Evolutionary conservation across 2,113 vertebrate species (phyloP).

Genomic region (Alectura lathami): DNA sequence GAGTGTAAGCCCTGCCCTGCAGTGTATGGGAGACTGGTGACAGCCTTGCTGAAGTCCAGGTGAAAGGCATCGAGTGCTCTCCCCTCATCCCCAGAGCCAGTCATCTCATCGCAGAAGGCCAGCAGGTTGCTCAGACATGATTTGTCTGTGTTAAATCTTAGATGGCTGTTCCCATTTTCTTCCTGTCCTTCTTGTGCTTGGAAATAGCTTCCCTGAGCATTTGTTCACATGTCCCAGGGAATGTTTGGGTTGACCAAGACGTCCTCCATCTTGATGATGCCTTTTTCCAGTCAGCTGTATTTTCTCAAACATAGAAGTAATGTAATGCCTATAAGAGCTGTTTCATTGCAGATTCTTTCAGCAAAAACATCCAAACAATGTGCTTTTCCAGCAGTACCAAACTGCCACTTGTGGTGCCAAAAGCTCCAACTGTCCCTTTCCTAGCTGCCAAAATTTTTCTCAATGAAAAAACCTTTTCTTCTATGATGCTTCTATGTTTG

Average conservation of each 20-base stretch:
- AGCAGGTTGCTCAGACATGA: not conserved
- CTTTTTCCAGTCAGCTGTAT: slow-evolving; percentile 1
- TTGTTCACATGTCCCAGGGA: not conserved
- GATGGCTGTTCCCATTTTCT: not conserved
- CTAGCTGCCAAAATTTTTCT: not conserved
- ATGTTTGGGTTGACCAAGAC: not conserved
- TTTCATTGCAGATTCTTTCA: not conserved
- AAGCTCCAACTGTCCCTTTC: slow-evolving; percentile 48
- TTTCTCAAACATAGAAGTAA: not conserved
- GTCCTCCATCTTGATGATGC: not conserved
- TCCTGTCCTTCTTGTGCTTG: not conserved
- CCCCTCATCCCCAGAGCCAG: not conserved
- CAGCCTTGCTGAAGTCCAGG: not conserved
- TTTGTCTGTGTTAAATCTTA: not conserved
- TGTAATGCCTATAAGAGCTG: not conserved
- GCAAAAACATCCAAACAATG: slow-evolving; percentile 6
- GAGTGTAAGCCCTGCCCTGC: not conserved
- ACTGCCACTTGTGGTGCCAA: slow-evolving; percentile 13
- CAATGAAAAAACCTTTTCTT: not conserved
- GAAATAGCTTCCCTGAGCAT: not conserved
- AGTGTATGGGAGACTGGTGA: not conserved
- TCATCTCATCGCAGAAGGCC: not conserved
- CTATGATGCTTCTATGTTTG: not conserved
- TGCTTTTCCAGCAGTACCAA: slow-evolving; percentile 14
- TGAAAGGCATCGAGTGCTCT: not conserved